phyloP scores from a whole-genome alignment of 2,113 vertebrate genomes.

The Paraplagusia blochii region DNA sequence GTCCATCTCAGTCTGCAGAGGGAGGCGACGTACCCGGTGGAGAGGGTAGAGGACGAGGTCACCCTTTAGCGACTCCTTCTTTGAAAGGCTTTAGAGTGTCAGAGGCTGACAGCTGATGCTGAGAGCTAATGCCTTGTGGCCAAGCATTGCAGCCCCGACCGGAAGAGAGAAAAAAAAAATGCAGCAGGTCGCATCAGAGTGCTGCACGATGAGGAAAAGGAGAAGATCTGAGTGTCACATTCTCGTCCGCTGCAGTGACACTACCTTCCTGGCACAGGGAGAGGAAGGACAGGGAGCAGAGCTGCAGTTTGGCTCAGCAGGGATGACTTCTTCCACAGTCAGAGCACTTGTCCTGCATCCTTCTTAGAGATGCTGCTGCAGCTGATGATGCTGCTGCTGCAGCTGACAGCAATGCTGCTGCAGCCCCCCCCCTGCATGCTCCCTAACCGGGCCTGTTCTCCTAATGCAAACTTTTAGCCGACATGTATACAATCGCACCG shows the following conservation, averaged over 20 bases:
- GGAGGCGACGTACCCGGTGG: slow-evolving; percentile 4
- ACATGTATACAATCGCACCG: not conserved
- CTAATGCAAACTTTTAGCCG: slow-evolving; percentile 36
- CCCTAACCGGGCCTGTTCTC: slow-evolving; percentile 16
- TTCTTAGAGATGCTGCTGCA: slow-evolving; percentile 48
- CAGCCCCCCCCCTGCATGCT: slow-evolving; percentile 25
- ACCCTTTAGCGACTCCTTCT: slow-evolving; percentile 34
- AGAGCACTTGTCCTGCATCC: slow-evolving; percentile 40
- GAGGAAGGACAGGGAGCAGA: slow-evolving; percentile 6
- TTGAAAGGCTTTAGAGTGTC: slow-evolving; percentile 11
- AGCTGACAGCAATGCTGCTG: slow-evolving; percentile 33
- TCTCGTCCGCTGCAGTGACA: slow-evolving; percentile 48
- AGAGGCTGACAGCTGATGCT: slow-evolving; percentile 67
- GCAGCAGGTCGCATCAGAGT: slow-evolving; percentile 5
- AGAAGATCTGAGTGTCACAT: slow-evolving; percentile 77
- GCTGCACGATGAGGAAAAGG: slow-evolving; percentile 18
- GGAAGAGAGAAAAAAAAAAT: slow-evolving; percentile 1
- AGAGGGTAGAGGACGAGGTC: slow-evolving; percentile 22
- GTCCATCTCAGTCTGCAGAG: slow-evolving; percentile 54
- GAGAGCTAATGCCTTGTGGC: slow-evolving; percentile 39
- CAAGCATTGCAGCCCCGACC: slow-evolving; percentile 52
- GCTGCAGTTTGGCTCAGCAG: slow-evolving; percentile 49
- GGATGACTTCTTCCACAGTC: slow-evolving; percentile 70
- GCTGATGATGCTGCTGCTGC: not conserved
- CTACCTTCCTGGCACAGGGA: slow-evolving; percentile 38